phyloP scores from a whole-genome alignment of 2,797 vertebrate species.

The Gephyroberyx darwinii region DNA sequence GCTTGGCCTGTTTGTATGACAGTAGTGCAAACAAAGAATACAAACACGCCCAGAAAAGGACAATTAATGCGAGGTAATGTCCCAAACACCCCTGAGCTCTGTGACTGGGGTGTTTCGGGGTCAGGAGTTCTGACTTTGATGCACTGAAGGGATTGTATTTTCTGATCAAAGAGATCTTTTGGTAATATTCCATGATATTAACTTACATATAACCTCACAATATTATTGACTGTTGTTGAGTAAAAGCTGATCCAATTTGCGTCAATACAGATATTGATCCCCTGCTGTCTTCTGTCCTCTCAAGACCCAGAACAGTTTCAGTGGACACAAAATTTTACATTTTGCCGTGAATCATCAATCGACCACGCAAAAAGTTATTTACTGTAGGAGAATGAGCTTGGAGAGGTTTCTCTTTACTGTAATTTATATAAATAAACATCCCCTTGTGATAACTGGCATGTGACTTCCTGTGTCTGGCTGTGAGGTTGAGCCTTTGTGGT shows the following conservation, averaged over 20 bases:
- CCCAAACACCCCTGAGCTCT: slow-evolving; percentile 47
- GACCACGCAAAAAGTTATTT: slow-evolving; percentile 49
- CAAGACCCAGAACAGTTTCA: slow-evolving; percentile 18
- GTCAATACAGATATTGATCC: slow-evolving; percentile 47
- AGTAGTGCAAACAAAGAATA: slow-evolving; percentile 29
- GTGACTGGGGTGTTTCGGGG: slow-evolving; percentile 1
- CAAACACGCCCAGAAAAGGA: slow-evolving; percentile 56
- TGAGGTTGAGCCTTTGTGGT: slow-evolving; percentile 62
- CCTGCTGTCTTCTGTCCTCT: slow-evolving; percentile 22
- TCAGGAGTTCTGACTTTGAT: slow-evolving; percentile 19
- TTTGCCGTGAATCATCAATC: slow-evolving; percentile 23
- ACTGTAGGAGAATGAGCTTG: slow-evolving; percentile 18
- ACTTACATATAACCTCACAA: neutral
- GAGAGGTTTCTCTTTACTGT: slow-evolving; percentile 58
- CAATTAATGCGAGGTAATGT: slow-evolving; percentile 48
- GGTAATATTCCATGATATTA: neutral
- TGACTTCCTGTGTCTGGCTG: slow-evolving; percentile 80
- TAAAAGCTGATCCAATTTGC: slow-evolving; percentile 27
- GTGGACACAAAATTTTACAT: neutral
- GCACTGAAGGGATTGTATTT: neutral
- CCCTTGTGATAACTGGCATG: slow-evolving; percentile 76
- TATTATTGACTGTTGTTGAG: neutral
- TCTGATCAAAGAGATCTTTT: neutral
- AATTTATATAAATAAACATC: slow-evolving; percentile 76
- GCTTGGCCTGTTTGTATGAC: slow-evolving; percentile 47